A percentile compares a stretch with the other conserved stretches of the same genome.
These are phyloP conservation scores for Brienomyrus brachyistius DNA, from an alignment of 2,113 vertebrate species.

Conservation along the genomic window DNA sequence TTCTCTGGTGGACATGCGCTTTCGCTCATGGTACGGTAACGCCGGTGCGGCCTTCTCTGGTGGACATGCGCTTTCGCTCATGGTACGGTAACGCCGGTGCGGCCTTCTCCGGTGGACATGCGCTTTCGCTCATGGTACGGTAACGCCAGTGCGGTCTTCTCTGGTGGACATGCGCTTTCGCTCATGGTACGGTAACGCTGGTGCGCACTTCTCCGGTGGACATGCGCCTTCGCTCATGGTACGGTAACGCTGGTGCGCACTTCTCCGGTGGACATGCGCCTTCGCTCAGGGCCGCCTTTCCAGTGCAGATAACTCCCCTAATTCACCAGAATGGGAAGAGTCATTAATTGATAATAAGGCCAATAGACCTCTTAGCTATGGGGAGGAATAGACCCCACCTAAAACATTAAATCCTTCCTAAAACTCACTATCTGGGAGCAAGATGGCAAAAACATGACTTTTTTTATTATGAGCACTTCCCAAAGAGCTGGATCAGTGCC, in stretches of 20 bases:
- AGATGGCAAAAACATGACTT: constrained; percentile 55
- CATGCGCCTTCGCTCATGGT: constrained; percentile 81
- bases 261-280: constrained; percentile 86
- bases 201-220: constrained; percentile 82
- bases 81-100: constrained; percentile 88
- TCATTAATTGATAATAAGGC: constrained; percentile 85
- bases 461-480: background rate
- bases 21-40: constrained; percentile 59
- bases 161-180: constrained; percentile 64
- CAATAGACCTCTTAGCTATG: constrained; percentile 70
- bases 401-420: constrained; percentile 79
- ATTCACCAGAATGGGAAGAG: constrained; percentile 80
- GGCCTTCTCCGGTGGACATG: constrained; percentile 87
- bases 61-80: constrained; percentile 87
- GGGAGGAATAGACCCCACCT: constrained; percentile 70
- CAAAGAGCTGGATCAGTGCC: background rate
- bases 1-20: constrained; percentile 86
- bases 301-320: constrained; percentile 57
- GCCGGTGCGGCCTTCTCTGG: constrained; percentile 28
- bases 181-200: background rate
- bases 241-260: constrained; percentile 88
- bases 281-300: constrained; percentile 50
- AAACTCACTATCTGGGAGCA: constrained; percentile 23
- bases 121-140: constrained; percentile 82
- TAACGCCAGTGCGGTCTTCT: constrained; percentile 50